Evolutionary conservation across 2,797 vertebrate genomes (phyloP), one percentile per base, ranked within the genome.

Genomic region (Spondyliosoma cantharus): DNA sequence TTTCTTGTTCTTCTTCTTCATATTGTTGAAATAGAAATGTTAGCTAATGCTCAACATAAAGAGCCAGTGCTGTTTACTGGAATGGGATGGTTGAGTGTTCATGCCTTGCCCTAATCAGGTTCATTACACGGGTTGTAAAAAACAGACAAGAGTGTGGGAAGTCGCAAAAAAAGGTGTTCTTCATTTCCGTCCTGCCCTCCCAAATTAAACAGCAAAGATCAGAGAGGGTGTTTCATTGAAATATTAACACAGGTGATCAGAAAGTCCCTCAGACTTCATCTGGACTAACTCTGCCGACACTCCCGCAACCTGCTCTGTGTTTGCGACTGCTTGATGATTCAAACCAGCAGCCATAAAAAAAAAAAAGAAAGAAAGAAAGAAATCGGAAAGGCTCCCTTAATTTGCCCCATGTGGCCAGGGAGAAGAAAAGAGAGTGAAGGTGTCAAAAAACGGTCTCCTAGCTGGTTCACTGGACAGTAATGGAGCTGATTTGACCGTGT

Each of bases 251-350:
- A 90, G 82, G 87, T 91, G 90, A 93, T 92, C 88, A 78, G 86
- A 90, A 87, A 76, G 85, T 78, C 85, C 82, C 79, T 81, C 73
- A 48, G 73, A 48, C 84, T 74, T 91, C 84, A 86, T 92, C 93
- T 94, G 93, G 90, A 87, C 67, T 80, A 73, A 76, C 87, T 93
- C 92, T 73, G 56, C 74, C 45, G 65, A 93, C 93, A 94, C 93
- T 92, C 87, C 74, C 37, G 78, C 85, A 87, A 88, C 79, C 83
- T 89, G 89, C 87, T 85, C 85, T 80, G 80, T 71, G 79, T 91
- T 88, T 84, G 80, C 12, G 49, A 86, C 85, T 70, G 82, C 87
- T 82, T 84, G 85, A 83, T 92, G 90, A 91, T 90, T 91, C 75
- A 87, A 90, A 92, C 78, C 91, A 91, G 90, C 70, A 76, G 84